Evolutionary conservation across 2,888 invertebrate genomes (phyloP), one percentile per base, ranked within the genome.

Genomic region (Hemithea aestivaria): DNA sequence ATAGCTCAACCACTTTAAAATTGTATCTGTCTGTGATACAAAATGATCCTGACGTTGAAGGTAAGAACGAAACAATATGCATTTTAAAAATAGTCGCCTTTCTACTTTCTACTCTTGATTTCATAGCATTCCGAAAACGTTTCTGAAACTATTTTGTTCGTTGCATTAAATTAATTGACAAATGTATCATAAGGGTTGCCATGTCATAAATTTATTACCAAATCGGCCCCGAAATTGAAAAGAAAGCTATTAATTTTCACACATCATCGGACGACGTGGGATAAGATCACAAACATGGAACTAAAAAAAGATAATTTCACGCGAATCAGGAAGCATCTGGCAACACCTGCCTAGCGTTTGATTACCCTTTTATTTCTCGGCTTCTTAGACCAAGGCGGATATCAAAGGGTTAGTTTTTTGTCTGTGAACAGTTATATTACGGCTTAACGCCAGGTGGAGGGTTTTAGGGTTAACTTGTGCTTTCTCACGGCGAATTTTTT

Each of bases 301-400:
- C 27, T 43, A 28, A 28, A 60, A 59, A 74, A 72, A 74, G 62
- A 80, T 75, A 76, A 85, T 87, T 87, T 85, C 80, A 85, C 81
- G 87, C 76, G 73, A 65, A 82, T 84, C 73, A 77, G 66, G 68
- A 67, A 67, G 72, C 84, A 83, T 81, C 83, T 84, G 82, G 73
- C 70, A 64, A 62, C 85, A 84, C 85, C 87, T 84, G 83, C 73
- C 41, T 74, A 76, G 74, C 74, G 76, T 72, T 71, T 78, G 77
- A 78, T 79, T 74, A 42, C 36, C 41, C 41, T 42, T 42, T 42
- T 33, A 42, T 42, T 41, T 65, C 62, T 62, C 53, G 50, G 66
- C 67, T 63, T 57, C 50, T 61, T 59, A 53, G 73, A 71, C 73
- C 73, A 48, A 73, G 36, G 26, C 32, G 36, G 35, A 25, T 70